Evolutionary conservation across 2,888 invertebrate genomes (phyloP).

Genomic region (Leucozona laternaria): DNA sequence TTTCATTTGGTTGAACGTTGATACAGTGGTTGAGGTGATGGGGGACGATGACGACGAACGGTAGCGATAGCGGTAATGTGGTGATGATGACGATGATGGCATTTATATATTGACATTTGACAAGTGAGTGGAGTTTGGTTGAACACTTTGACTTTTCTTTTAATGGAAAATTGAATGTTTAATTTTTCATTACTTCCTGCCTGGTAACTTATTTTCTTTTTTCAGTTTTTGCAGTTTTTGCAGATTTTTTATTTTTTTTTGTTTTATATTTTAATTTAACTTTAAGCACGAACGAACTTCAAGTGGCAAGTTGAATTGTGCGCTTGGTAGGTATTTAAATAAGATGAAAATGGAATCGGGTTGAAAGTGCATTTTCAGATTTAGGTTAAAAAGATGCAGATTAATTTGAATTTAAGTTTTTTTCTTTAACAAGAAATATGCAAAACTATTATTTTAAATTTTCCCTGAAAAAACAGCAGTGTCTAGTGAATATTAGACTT

Average conservation of each 20-base stretch:
- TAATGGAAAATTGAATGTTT: constrained; percentile 50
- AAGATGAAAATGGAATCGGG: constrained; percentile 6
- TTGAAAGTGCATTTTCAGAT: constrained; percentile 21
- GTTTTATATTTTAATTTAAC: constrained; percentile 8
- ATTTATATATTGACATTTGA: constrained; percentile 52
- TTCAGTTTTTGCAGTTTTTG: not conserved
- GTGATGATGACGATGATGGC: constrained; percentile 14
- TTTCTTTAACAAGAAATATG: not conserved
- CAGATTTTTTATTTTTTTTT: not conserved
- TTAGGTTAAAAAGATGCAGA: constrained; percentile 30
- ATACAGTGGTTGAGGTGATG: constrained; percentile 24
- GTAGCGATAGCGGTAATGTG: not conserved
- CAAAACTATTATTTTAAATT: not conserved
- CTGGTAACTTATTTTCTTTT: not conserved
- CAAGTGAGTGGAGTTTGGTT: constrained; percentile 27
- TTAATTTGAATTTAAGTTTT: constrained; percentile 7
- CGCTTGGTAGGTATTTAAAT: not conserved
- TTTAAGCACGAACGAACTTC: constrained; percentile 1
- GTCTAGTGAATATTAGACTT: too few relatives aligned
- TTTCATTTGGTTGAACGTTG: constrained; percentile 35
- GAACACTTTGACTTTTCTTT: constrained; percentile 54
- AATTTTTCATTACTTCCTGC: constrained; percentile 31
- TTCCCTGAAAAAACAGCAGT: too few relatives aligned
- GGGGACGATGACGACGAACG: not conserved
- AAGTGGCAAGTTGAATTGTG: constrained; percentile 12